Conservation (phyloP, 1,140 invertebrate genomes). For the Lepeophtheirus salmonis region DNA sequence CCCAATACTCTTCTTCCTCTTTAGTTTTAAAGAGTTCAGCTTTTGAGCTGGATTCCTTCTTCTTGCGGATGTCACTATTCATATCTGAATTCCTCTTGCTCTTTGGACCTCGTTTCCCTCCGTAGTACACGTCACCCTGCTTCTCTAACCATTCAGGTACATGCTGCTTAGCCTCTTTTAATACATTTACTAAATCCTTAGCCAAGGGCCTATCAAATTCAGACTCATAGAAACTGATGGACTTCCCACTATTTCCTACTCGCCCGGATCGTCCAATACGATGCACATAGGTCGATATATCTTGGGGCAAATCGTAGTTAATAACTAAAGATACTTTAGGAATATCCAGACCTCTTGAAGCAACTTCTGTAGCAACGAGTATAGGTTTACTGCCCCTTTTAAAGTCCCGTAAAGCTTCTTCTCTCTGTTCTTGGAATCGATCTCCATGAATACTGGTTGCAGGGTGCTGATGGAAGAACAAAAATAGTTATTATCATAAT, state of each 20-base stretch:
- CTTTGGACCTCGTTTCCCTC: not conserved
- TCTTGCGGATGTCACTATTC: not conserved
- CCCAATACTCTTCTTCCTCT: not conserved
- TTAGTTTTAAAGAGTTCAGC: not conserved
- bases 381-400: slow-evolving; percentile 48
- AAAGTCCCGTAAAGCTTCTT: slow-evolving; percentile 67
- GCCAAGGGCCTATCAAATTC: slow-evolving; percentile 40
- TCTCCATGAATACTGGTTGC: slow-evolving; percentile 88
- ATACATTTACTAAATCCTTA: slow-evolving; percentile 44
- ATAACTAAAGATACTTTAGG: slow-evolving; percentile 92
- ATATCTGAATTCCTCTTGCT: not conserved
- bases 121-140: not conserved
- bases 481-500: too few species aligned
- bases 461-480: slow-evolving; percentile 23
- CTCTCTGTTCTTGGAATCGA: slow-evolving; percentile 64
- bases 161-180: slow-evolving; percentile 29
- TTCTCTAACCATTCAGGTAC: slow-evolving; percentile 7
- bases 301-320: slow-evolving; percentile 89
- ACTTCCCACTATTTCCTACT: slow-evolving; percentile 69
- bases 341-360: slow-evolving; percentile 73
- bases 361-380: slow-evolving; percentile 77
- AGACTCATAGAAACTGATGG: slow-evolving; percentile 67
- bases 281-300: slow-evolving; percentile 93
- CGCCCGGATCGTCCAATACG: slow-evolving; percentile 34
- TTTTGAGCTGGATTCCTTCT: not conserved